Conservation (phyloP, 2,113 vertebrate genomes). For the Neotoma lepida region DNA sequence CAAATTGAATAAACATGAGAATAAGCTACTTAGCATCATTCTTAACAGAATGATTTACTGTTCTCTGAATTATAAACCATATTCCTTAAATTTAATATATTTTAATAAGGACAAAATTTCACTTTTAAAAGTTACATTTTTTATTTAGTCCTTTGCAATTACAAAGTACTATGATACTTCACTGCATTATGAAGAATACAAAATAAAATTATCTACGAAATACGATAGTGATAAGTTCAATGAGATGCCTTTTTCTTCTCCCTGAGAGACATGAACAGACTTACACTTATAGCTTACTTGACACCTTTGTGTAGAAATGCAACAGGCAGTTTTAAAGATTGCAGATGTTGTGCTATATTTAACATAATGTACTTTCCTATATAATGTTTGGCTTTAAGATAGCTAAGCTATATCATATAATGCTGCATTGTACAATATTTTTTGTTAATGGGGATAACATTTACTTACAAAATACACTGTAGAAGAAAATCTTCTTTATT, state of each 20-base stretch:
- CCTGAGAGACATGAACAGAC: background rate
- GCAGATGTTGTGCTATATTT: conserved; percentile 29
- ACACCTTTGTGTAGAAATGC: background rate
- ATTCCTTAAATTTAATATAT: background rate
- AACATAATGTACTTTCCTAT: background rate
- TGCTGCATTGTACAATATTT: conserved; percentile 17
- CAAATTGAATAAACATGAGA: background rate
- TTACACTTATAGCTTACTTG: background rate
- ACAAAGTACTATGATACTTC: background rate
- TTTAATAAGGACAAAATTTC: background rate
- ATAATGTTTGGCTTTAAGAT: conserved; percentile 31
- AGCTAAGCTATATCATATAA: background rate
- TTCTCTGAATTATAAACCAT: background rate
- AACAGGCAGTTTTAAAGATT: background rate
- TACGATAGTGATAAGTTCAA: background rate
- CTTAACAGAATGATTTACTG: background rate
- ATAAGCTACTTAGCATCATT: background rate
- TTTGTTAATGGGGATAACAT: conserved; percentile 26
- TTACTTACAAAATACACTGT: conserved; percentile 32
- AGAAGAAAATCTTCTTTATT: background rate
- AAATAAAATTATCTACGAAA: background rate
- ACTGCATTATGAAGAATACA: background rate
- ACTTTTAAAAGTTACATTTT: conserved; percentile 3
- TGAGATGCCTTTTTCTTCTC: conserved; percentile 4
- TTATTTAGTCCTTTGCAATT: background rate